Evolutionary conservation across 2,797 vertebrate species (phyloP).

Genomic region (Oryzias sinensis): DNA sequence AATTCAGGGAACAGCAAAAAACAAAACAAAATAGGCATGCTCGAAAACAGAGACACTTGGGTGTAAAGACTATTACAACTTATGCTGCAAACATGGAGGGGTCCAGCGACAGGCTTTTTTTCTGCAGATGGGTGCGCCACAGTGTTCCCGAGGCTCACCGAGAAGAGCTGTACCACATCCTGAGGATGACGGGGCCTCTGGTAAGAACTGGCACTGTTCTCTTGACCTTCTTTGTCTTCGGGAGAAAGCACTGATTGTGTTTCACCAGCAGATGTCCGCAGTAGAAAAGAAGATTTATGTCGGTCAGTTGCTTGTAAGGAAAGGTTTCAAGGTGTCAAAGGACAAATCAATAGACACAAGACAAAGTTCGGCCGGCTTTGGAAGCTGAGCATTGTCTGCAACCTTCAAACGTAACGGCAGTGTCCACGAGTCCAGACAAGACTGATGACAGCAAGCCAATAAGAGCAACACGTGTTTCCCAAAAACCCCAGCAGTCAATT

Average conservation of each 20-base stretch:
- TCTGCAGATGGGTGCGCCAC: constrained; percentile 51
- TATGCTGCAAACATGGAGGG: constrained; percentile 43
- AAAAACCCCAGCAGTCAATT: constrained; percentile 9
- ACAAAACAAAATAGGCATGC: background rate
- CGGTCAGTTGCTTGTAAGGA: background rate
- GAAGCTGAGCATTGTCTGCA: background rate
- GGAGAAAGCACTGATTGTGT: background rate
- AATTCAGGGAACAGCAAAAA: constrained; percentile 24
- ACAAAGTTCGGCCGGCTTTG: constrained; percentile 12
- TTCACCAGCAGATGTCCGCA: constrained; percentile 2
- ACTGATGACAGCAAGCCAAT: background rate
- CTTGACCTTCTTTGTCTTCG: background rate
- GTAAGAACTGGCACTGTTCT: constrained; percentile 56
- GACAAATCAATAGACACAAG: constrained; percentile 18
- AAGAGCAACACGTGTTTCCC: constrained; percentile 5
- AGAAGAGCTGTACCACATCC: constrained; percentile 76
- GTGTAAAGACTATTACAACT: constrained; percentile 8
- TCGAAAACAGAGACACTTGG: constrained; percentile 10
- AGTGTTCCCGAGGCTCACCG: constrained; percentile 60
- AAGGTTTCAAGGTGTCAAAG: constrained; percentile 9
- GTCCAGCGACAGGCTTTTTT: constrained; percentile 60
- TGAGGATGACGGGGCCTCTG: constrained; percentile 77
- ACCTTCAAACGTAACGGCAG: background rate
- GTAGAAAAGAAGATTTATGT: constrained; percentile 7
- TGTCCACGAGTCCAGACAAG: background rate